These are phyloP conservation scores for Porphyrio hochstetteri DNA, from an alignment of 2,113 vertebrate species.

Conservation along the genomic window DNA sequence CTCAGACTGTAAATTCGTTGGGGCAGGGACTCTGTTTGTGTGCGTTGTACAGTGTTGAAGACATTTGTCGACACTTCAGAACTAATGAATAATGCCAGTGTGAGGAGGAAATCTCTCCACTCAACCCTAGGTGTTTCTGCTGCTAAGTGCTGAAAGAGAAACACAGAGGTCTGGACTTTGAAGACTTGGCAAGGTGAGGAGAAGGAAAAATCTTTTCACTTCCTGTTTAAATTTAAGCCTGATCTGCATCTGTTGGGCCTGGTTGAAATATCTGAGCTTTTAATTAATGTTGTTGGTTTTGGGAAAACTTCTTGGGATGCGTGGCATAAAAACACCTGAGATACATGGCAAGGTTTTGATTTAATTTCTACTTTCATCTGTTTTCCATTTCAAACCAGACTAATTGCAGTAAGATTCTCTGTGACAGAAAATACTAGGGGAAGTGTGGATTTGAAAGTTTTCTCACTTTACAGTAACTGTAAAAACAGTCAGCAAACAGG, in stretches of 20 bases:
- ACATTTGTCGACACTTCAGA: constrained; percentile 61
- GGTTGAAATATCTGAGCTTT: constrained; percentile 44
- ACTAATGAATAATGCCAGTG: constrained; percentile 66
- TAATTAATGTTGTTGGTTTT: constrained; percentile 53
- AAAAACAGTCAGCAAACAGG: constrained; percentile 33
- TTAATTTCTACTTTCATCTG: constrained; percentile 63
- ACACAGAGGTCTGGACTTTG: constrained; percentile 42
- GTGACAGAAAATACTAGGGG: not conserved
- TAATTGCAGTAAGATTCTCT: constrained; percentile 40
- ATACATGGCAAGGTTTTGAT: constrained; percentile 16
- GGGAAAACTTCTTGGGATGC: constrained; percentile 29
- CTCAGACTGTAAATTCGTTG: constrained; percentile 18
- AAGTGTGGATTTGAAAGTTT: constrained; percentile 50
- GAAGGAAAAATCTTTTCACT: constrained; percentile 50
- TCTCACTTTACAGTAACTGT: constrained; percentile 39
- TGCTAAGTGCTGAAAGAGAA: constrained; percentile 64
- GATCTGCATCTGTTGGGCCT: constrained; percentile 43
- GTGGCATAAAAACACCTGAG: constrained; percentile 35
- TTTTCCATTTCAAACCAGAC: constrained; percentile 60
- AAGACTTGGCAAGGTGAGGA: constrained; percentile 54
- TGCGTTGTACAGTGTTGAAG: constrained; percentile 40
- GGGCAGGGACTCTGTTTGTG: constrained; percentile 55
- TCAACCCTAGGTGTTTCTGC: constrained; percentile 69
- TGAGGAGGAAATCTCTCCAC: constrained; percentile 67
- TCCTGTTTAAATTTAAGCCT: constrained; percentile 32